A percentile compares a stretch with the other conserved stretches of the same genome.
These are phyloP conservation scores for Gymnogyps californianus DNA, from an alignment of 2,113 vertebrate genomes.

Conservation along the genomic window DNA sequence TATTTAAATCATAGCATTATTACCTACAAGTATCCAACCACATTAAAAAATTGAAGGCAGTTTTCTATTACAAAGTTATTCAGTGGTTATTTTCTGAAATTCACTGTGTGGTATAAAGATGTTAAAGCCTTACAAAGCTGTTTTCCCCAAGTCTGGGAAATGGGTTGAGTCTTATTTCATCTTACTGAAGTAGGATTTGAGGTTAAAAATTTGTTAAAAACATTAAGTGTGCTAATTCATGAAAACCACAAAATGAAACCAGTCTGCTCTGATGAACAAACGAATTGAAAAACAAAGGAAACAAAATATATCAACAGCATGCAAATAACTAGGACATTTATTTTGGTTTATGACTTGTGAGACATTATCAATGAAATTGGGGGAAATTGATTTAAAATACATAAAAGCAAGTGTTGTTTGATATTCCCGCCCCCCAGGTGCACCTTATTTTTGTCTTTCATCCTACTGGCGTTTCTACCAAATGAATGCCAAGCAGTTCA, in stretches of 20 bases:
- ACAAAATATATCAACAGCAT: not conserved
- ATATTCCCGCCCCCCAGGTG: not conserved
- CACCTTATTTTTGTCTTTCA: not conserved
- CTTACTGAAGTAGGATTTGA: not conserved
- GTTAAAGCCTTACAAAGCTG: not conserved
- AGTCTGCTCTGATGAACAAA: not conserved
- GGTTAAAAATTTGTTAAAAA: not conserved
- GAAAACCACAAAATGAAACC: not conserved
- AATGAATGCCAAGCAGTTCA: not conserved
- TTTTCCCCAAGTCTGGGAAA: not conserved
- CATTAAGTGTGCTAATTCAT: not conserved
- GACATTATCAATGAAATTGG: not conserved
- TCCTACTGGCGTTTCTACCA: not conserved
- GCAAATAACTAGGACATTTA: not conserved
- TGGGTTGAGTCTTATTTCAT: not conserved
- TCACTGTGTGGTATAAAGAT: not conserved
- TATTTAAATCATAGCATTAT: not conserved
- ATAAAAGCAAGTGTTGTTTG: not conserved
- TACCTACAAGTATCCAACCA: not conserved
- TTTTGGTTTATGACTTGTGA: not conserved
- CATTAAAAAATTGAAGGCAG: not conserved
- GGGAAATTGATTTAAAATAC: not conserved
- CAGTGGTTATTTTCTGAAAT: not conserved
- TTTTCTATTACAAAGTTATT: not conserved
- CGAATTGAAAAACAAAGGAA: not conserved